Evolutionary conservation across 2,113 vertebrate genomes (phyloP), one percentile per base, ranked within the genome.

Genomic region (Hemichromis elongatus): DNA sequence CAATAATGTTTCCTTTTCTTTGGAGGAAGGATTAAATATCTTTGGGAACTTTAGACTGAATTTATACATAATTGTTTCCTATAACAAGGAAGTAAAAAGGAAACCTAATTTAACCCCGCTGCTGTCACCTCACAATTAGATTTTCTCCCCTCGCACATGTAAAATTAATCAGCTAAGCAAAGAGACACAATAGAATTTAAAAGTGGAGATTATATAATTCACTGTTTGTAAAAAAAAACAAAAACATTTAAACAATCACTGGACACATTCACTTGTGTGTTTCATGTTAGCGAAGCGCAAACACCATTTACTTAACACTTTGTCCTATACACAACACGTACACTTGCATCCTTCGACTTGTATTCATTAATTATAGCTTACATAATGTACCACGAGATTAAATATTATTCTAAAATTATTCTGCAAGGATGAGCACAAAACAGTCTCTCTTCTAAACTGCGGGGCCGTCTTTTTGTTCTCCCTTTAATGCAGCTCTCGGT

Each of bases 321-420:
- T 59, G 45, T 52, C 61, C 26, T 77, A 30, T 63, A 63, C 68
- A 80, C 70, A 42, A 82, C 52, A 10, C 85, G 50, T 68, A 77
- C 40, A 84, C 28, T n/a, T 24, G 35, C 80, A 88, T 84, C 82
- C 63, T 81, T 37, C 26, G 26, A 81, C 57, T 57, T 42, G 42
- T 68, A 59, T 56, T 53, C 78, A 87, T 93, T 88, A 91, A 91
- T 88, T 90, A 85, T 50, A 80, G 54, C 86, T 81, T 52, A 53
- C 26, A 54, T 73, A 84, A 84, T 18, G 82, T 1, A 80, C 79
- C 84, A 47, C 57, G 10, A 80, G 80, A 61, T 79, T 77, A 83
- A 88, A 84, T 82, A 85, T 85, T 87, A 87, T 87, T 89, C 78
- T 35, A 42, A 90, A 79, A 90, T 86, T 45, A 85, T 88, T 89